These are phyloP conservation scores for Drosophila novamexicana DNA, from an alignment of 1,140 invertebrate species.

Conservation along the genomic window DNA sequence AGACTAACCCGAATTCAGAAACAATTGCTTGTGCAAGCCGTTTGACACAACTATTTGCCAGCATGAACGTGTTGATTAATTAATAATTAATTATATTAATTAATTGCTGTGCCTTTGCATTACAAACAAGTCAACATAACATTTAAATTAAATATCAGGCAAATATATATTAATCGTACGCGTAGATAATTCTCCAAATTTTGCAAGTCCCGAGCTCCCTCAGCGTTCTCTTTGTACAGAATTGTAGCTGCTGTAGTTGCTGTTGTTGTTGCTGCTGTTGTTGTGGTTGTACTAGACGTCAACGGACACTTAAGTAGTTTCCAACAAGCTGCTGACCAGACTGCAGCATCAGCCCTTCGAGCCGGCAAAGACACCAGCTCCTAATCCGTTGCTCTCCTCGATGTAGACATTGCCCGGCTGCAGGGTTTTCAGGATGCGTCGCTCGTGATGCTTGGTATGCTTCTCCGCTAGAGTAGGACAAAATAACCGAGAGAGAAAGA, in stretches of 20 bases:
- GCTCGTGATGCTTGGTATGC: constrained; percentile 73
- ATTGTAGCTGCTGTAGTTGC: constrained; percentile 4
- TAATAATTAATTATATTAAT: constrained; percentile 30
- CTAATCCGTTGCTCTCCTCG: constrained; percentile 70
- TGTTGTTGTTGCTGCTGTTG: background rate
- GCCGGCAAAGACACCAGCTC: constrained; percentile 25
- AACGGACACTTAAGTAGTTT: constrained; percentile 52
- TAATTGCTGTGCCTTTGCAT: constrained; percentile 59
- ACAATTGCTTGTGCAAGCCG: too few species aligned
- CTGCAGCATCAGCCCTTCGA: constrained; percentile 50
- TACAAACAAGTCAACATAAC: constrained; percentile 82
- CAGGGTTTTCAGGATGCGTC: constrained; percentile 68
- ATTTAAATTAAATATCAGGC: constrained; percentile 73
- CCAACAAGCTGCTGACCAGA: background rate
- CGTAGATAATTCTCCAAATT: constrained; percentile 5
- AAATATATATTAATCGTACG: constrained; percentile 46
- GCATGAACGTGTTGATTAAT: constrained; percentile 11
- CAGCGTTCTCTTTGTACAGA: constrained; percentile 25
- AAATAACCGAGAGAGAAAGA: background rate
- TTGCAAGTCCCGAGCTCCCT: constrained; percentile 5
- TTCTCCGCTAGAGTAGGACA: constrained; percentile 61
- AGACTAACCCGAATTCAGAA: too few species aligned
- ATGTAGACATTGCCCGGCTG: constrained; percentile 82
- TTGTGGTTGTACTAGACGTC: constrained; percentile 3
- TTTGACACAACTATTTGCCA: background rate